Percentiles rank a stretch among this genome's conserved stretches.
These are phyloP conservation scores for Rhyacophila evoluta DNA, from an alignment of 2,888 invertebrate genomes.

Conservation along the genomic window DNA sequence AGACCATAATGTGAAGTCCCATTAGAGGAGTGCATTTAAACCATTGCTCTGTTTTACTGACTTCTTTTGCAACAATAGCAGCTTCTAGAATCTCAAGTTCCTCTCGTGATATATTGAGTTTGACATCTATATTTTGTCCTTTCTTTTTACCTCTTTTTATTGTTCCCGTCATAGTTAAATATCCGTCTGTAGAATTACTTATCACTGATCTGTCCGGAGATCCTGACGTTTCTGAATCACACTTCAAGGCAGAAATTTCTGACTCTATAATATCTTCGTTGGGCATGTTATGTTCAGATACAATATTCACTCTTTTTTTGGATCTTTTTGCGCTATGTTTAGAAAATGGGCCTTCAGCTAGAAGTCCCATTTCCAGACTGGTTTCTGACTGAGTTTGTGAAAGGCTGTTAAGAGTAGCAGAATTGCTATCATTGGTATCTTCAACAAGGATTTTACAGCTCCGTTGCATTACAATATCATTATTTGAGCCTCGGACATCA, in stretches of 20 bases:
- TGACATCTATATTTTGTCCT: slow-evolving; percentile 79
- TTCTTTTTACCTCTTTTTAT: slow-evolving; percentile 80
- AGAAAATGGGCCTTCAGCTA: slow-evolving; percentile 62
- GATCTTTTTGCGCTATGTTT: slow-evolving; percentile 65
- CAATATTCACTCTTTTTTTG: slow-evolving; percentile 75
- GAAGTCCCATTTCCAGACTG: slow-evolving; percentile 66
- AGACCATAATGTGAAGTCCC: slow-evolving; percentile 76
- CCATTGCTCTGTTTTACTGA: slow-evolving; percentile 70
- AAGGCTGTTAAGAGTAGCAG: slow-evolving; percentile 64
- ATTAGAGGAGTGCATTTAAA: slow-evolving; percentile 70
- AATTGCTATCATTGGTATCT: slow-evolving; percentile 51
- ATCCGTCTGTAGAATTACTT: slow-evolving; percentile 71
- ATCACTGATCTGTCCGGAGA: slow-evolving; percentile 70
- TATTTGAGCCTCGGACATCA: slow-evolving; percentile 62
- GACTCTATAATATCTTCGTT: slow-evolving; percentile 60
- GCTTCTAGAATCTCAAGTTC: slow-evolving; percentile 78
- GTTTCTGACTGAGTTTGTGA: slow-evolving; percentile 69
- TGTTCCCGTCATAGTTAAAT: slow-evolving; percentile 79
- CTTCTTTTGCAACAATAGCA: slow-evolving; percentile 71
- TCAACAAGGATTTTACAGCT: slow-evolving; percentile 40
- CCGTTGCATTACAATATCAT: slow-evolving; percentile 59
- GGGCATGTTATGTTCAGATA: slow-evolving; percentile 65
- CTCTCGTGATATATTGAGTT: slow-evolving; percentile 78
- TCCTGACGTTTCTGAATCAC: slow-evolving; percentile 66
- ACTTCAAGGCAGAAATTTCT: slow-evolving; percentile 57